phyloP scores from a whole-genome alignment of 2,797 vertebrate species.

The Lemur catta region DNA sequence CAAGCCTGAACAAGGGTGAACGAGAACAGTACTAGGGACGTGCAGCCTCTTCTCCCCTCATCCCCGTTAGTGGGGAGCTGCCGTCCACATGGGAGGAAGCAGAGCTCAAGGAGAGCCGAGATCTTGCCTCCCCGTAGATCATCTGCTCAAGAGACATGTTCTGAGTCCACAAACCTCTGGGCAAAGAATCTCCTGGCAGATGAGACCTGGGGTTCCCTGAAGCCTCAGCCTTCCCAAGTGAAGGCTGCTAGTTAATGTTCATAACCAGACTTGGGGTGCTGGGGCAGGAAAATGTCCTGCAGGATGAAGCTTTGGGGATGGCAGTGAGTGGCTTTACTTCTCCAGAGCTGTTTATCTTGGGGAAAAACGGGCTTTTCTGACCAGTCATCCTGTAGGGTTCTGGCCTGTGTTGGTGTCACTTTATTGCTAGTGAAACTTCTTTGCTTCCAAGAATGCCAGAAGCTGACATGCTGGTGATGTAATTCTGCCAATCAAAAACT shows the following conservation, averaged over 20 bases:
- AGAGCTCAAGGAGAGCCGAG: neutral
- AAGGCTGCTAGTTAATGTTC: neutral
- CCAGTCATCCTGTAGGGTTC: neutral
- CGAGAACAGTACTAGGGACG: neutral
- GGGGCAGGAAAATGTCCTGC: fast-evolving
- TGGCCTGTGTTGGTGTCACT: neutral
- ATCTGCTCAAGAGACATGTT: neutral
- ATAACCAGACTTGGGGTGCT: neutral
- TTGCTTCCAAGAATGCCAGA: neutral
- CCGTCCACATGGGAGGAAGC: neutral
- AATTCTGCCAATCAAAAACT: neutral
- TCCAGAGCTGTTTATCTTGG: neutral
- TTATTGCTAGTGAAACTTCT: neutral
- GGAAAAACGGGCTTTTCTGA: neutral
- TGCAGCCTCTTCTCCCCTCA: neutral
- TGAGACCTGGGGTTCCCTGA: neutral
- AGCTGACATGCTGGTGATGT: neutral
- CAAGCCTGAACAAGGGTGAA: neutral
- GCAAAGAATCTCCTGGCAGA: neutral
- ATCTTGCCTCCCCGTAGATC: too few species aligned
- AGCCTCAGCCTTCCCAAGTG: neutral
- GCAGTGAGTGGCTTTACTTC: neutral
- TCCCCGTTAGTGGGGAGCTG: neutral
- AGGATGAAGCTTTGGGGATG: neutral
- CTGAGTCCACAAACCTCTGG: neutral